These are phyloP conservation scores for Prionailurus bengalensis DNA, from an alignment of 2,113 vertebrate species.

Conservation along the genomic window DNA sequence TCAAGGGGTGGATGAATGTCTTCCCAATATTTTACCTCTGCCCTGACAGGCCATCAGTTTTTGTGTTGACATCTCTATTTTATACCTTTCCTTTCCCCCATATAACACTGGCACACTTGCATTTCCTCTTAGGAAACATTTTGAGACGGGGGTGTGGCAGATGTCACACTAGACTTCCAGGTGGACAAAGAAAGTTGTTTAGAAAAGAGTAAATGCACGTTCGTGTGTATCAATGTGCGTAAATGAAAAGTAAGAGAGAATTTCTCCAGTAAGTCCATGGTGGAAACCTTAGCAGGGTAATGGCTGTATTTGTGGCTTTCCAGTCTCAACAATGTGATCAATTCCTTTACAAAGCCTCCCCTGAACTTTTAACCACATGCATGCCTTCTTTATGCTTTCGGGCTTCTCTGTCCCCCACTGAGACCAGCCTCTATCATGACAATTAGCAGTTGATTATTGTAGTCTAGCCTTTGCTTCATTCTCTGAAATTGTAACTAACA, in stretches of 20 bases:
- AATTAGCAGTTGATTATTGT: neutral
- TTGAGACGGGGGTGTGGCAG: neutral
- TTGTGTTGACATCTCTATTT: slow-evolving; percentile 61
- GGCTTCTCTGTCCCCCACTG: neutral
- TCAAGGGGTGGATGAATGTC: slow-evolving; percentile 34
- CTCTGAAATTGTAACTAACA: neutral
- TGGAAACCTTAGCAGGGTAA: neutral
- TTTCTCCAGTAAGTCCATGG: neutral
- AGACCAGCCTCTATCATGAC: neutral
- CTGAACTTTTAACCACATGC: neutral
- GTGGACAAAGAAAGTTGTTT: slow-evolving; percentile 25
- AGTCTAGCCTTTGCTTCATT: neutral
- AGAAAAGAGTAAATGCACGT: slow-evolving; percentile 44
- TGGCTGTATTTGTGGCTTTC: neutral
- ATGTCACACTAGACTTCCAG: slow-evolving; percentile 25
- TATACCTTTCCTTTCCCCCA: neutral
- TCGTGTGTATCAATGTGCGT: neutral
- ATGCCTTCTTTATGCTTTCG: neutral
- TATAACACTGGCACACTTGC: neutral
- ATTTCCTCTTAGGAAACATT: slow-evolving; percentile 34
- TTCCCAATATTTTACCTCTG: slow-evolving; percentile 43
- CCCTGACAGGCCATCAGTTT: slow-evolving; percentile 65
- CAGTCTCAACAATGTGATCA: neutral
- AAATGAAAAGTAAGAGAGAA: slow-evolving; percentile 35
- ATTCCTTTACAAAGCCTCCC: neutral